Conservation (phyloP, 2,888 invertebrate species). For the Amblyjoppa proteus region DNA sequence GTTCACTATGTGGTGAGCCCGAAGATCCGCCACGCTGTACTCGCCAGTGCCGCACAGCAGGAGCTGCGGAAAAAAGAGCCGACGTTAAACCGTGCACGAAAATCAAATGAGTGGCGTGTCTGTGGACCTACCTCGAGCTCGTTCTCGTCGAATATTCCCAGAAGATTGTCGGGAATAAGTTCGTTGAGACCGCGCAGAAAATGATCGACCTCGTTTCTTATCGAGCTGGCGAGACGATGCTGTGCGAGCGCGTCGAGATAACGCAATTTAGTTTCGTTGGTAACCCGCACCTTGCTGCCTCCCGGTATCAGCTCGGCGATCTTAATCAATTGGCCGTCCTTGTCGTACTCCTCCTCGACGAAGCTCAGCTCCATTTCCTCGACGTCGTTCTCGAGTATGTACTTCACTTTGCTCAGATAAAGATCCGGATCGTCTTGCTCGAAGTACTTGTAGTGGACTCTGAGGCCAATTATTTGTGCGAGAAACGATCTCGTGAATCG, state of each 20-base stretch:
- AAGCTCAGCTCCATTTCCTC: constrained; percentile 95
- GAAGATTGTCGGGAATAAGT: constrained; percentile 95
- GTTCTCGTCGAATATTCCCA: constrained; percentile 98
- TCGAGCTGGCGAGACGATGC: constrained; percentile 93
- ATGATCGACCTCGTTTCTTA: constrained; percentile 93
- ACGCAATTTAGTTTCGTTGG: constrained; percentile 91
- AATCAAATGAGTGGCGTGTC: neutral
- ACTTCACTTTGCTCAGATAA: constrained; percentile 96
- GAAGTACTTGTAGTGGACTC: constrained; percentile 98
- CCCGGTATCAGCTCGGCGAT: constrained; percentile 93
- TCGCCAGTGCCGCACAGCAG: constrained; percentile 97
- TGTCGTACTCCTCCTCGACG: constrained; percentile 95
- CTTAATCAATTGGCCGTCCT: constrained; percentile 90
- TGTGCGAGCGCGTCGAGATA: constrained; percentile 96
- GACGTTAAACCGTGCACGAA: neutral
- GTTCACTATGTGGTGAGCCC: constrained; percentile 94
- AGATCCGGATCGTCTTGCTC: constrained; percentile 98
- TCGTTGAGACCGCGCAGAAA: constrained; percentile 96
- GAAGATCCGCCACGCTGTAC: constrained; percentile 95
- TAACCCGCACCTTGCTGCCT: constrained; percentile 91
- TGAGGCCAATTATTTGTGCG: constrained; percentile 96
- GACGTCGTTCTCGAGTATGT: constrained; percentile 95
- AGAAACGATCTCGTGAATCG: constrained; percentile 96
- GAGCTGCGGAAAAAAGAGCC: constrained; percentile 86
- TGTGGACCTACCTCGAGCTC: constrained; percentile 92